Evolutionary conservation across 1,140 invertebrate genomes (phyloP).

Genomic region (Dendroctonus ponderosae): DNA sequence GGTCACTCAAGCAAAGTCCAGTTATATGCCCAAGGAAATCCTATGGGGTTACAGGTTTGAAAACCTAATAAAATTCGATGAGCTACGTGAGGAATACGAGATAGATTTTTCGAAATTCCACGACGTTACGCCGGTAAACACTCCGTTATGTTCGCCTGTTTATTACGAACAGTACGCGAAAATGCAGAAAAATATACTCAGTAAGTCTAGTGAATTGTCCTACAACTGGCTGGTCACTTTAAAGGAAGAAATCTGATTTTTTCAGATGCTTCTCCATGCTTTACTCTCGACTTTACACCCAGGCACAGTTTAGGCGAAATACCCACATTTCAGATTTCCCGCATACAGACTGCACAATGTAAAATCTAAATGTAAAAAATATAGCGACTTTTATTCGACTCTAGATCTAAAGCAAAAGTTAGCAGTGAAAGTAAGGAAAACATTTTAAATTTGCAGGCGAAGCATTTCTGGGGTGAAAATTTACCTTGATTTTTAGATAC

Average conservation of each 20-base stretch:
- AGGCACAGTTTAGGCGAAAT: conserved; percentile 31
- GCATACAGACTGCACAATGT: not conserved
- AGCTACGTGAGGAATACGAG: conserved; percentile 29
- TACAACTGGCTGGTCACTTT: not conserved
- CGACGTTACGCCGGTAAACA: conserved; percentile 19
- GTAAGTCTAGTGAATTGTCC: not conserved
- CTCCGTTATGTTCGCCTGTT: conserved; percentile 31
- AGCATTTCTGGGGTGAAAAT: too few relatives aligned
- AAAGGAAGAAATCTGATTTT: not conserved
- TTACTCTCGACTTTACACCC: conserved; percentile 26
- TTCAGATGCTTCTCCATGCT: conserved; percentile 5
- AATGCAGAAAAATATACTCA: not conserved
- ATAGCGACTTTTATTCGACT: too few relatives aligned
- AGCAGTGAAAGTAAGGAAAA: too few relatives aligned
- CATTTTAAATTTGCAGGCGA: too few relatives aligned
- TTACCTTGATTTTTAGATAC: too few relatives aligned
- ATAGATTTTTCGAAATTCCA: conserved; percentile 40
- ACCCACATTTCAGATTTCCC: not conserved
- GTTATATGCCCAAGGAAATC: conserved; percentile 90
- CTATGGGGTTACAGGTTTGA: conserved; percentile 94
- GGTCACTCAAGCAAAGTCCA: conserved; percentile 73
- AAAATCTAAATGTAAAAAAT: conserved; percentile 1
- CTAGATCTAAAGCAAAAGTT: too few relatives aligned
- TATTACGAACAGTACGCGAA: conserved; percentile 20
- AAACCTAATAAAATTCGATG: conserved; percentile 75